A percentile compares a stretch with the other conserved stretches of the same genome.
These are phyloP conservation scores for Drosophila subobscura DNA, from an alignment of 1,140 invertebrate genomes.

Conservation along the genomic window DNA sequence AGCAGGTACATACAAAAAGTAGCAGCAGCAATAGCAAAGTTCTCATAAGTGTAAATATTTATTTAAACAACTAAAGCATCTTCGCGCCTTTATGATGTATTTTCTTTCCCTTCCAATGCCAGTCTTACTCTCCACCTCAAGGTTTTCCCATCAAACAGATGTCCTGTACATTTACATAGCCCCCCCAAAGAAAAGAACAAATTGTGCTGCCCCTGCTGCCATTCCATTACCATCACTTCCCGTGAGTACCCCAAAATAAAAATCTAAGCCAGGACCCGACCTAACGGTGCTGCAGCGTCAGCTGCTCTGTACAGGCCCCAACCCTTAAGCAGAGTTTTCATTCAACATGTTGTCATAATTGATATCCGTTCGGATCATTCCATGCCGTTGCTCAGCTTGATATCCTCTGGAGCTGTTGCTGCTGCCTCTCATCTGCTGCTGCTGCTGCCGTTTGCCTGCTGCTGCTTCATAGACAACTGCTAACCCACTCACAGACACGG, in stretches of 20 bases:
- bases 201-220: neutral
- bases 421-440: too few species aligned
- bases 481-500: conserved; percentile 40
- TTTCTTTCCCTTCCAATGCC: too few species aligned
- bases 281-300: conserved; percentile 66
- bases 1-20: too few species aligned
- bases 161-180: conserved; percentile 23
- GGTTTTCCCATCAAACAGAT: conserved; percentile 19
- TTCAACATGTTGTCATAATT: conserved; percentile 67
- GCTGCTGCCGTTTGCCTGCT: conserved; percentile 14
- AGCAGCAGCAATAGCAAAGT: too few species aligned
- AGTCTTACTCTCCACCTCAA: neutral
- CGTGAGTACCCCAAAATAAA: neutral
- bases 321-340: conserved; percentile 19
- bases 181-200: conserved; percentile 9
- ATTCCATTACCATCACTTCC: conserved; percentile 15
- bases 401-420: conserved; percentile 14
- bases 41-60: too few species aligned
- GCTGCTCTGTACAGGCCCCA: conserved; percentile 41
- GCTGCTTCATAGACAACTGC: conserved; percentile 52
- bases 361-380: conserved; percentile 55
- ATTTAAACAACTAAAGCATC: too few species aligned
- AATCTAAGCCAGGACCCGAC: conserved; percentile 51
- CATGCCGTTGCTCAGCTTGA: conserved; percentile 33
- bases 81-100: too few species aligned